Conservation (phyloP, 2,797 vertebrate genomes). For the Cryptoprocta ferox region DNA sequence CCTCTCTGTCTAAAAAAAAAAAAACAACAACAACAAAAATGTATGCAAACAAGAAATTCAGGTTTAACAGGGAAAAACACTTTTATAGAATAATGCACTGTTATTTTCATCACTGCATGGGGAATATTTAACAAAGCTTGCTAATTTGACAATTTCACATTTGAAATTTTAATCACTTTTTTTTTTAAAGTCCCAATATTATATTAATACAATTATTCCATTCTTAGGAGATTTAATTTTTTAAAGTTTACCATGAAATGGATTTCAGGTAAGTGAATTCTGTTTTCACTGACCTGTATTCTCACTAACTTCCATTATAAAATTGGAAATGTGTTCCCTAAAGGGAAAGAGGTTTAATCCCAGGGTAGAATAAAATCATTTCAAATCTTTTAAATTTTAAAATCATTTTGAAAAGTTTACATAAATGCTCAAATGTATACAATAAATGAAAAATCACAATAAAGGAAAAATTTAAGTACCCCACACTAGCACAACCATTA, state of each 20-base stretch:
- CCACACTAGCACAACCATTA: neutral
- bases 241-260: neutral
- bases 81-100: neutral
- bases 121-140: constrained; percentile 13
- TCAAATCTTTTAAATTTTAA: neutral
- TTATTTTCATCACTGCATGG: neutral
- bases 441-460: neutral
- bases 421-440: neutral
- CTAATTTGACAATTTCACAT: neutral
- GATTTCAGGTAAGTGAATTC: neutral
- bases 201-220: neutral
- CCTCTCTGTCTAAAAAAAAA: too few species aligned
- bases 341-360: neutral
- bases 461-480: neutral
- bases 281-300: neutral
- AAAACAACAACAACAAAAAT: too few species aligned
- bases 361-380: neutral
- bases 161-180: neutral
- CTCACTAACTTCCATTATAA: constrained; percentile 3
- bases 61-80: neutral
- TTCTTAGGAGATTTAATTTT: neutral
- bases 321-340: neutral
- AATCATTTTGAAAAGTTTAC: neutral
- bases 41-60: neutral
- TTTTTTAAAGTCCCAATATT: neutral